Conservation (phyloP, 2,888 invertebrate species). For the Pomacea canaliculata region DNA sequence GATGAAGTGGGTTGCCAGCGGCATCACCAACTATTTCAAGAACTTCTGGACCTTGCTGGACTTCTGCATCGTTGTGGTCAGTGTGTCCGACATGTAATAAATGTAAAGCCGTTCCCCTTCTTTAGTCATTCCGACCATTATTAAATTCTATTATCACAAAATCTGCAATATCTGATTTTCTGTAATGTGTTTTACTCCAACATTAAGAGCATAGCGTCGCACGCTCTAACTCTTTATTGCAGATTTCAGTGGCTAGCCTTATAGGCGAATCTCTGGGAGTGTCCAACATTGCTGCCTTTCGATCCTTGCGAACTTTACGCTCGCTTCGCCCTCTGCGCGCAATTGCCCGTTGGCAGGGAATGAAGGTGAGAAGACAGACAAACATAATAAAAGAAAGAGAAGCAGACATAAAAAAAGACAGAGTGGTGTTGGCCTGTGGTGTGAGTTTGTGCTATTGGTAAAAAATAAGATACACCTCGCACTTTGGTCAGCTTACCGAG, state of each 20-base stretch:
- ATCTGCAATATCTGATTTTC: too few relatives aligned
- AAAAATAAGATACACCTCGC: too few relatives aligned
- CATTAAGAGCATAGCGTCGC: too few relatives aligned
- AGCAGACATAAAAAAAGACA: too few relatives aligned
- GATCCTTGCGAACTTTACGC: conserved; percentile 90
- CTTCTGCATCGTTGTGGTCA: conserved; percentile 96
- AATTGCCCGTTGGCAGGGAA: conserved; percentile 97
- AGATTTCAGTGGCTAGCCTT: conserved; percentile 75
- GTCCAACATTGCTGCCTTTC: conserved; percentile 89
- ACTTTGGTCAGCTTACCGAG: too few relatives aligned
- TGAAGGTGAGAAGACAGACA: conserved; percentile 77
- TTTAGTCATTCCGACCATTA: too few relatives aligned
- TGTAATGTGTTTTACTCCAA: too few relatives aligned
- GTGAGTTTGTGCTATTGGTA: too few relatives aligned
- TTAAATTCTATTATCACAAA: too few relatives aligned
- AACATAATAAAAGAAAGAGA: not conserved
- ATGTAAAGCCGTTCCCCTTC: too few relatives aligned
- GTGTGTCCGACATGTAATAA: conserved; percentile 70
- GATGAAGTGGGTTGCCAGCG: conserved; percentile 93
- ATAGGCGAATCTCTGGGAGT: conserved; percentile 78
- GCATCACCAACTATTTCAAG: conserved; percentile 94
- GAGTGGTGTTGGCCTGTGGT: too few relatives aligned
- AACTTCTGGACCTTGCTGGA: conserved; percentile 97
- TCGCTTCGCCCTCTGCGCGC: conserved; percentile 93
- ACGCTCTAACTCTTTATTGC: not conserved